These are phyloP conservation scores for Nasua narica DNA, from an alignment of 2,797 vertebrate genomes.

Conservation along the genomic window DNA sequence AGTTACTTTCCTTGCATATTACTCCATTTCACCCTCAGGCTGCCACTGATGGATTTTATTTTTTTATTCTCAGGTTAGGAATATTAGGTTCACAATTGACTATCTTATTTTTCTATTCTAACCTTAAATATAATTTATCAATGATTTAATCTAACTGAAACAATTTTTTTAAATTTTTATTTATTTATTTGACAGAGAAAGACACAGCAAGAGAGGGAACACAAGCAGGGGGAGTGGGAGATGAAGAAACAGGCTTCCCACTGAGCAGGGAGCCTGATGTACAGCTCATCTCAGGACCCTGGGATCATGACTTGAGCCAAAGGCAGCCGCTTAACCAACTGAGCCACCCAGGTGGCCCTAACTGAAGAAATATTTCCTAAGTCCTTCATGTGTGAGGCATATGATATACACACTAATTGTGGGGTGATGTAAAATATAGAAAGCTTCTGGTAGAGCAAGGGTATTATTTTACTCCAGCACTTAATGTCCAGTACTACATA, in stretches of 20 bases:
- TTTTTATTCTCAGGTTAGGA: neutral
- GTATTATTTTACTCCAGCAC: neutral
- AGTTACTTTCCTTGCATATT: neutral
- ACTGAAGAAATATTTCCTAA: neutral
- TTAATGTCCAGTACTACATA: neutral
- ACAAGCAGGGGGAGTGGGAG: too few species aligned
- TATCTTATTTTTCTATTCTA: neutral
- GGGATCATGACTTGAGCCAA: too few species aligned
- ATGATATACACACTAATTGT: neutral
- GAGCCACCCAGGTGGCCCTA: neutral
- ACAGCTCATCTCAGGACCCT: too few species aligned
- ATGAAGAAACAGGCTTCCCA: too few species aligned
- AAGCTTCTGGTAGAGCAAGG: neutral
- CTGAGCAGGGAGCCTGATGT: too few species aligned
- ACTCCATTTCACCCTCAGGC: too few species aligned
- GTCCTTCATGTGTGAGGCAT: neutral
- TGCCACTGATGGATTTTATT: neutral
- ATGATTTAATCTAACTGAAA: neutral
- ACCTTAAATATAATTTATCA: neutral
- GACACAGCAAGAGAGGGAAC: too few species aligned
- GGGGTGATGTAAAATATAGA: neutral
- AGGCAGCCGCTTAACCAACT: too few species aligned
- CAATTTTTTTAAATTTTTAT: neutral
- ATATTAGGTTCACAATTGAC: neutral
- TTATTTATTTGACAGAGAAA: too few species aligned